Conservation (phyloP, 2,888 invertebrate genomes). For the Nemotelus nigrinus region DNA sequence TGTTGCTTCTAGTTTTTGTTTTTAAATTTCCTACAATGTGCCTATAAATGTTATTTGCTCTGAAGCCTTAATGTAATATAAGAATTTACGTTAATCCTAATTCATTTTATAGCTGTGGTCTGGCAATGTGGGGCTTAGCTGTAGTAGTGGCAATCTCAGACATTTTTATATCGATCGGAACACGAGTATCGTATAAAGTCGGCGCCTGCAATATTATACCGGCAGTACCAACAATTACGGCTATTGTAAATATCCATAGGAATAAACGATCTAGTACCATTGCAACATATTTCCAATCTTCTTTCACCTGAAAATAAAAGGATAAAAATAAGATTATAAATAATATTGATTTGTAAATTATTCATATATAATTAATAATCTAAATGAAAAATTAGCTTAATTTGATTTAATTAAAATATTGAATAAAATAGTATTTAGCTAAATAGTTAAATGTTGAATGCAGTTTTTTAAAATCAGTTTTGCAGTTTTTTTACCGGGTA, state of each 20-base stretch:
- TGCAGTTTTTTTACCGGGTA: too few relatives aligned
- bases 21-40: conserved; percentile 9
- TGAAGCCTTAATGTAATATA: conserved; percentile 1
- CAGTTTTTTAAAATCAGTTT: too few relatives aligned
- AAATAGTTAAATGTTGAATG: too few relatives aligned
- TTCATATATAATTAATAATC: too few relatives aligned
- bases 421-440: too few relatives aligned
- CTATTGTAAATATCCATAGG: conserved; percentile 96
- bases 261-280: conserved; percentile 97
- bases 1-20: neutral
- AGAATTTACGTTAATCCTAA: neutral
- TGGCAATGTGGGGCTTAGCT: conserved; percentile 77
- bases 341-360: too few relatives aligned
- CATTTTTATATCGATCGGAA: conserved; percentile 86
- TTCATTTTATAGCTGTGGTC: conserved; percentile 58
- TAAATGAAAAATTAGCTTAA: too few relatives aligned
- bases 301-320: conserved; percentile 76
- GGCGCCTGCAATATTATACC: conserved; percentile 96
- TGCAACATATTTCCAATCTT: conserved; percentile 99
- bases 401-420: too few relatives aligned
- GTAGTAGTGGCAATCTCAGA: conserved; percentile 91
- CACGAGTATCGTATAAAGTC: conserved; percentile 90
- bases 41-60: conserved; percentile 7
- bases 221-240: conserved; percentile 92
- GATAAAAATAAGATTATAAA: neutral